Evolutionary conservation across 2,888 invertebrate species (phyloP).

Genomic region (Caenorhabditis becei): DNA sequence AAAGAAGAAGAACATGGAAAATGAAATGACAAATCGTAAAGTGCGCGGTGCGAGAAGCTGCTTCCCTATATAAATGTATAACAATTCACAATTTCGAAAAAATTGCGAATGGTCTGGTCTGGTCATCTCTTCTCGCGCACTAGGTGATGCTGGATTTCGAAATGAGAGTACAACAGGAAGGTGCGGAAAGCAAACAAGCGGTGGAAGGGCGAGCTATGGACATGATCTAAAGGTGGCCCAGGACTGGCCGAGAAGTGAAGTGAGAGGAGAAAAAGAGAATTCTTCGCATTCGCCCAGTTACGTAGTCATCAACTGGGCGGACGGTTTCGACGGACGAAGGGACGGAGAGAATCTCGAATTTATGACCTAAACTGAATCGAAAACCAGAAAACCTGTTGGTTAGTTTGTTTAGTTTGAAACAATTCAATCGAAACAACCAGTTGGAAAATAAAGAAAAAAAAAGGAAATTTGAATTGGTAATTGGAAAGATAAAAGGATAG

Average conservation of each 20-base stretch:
- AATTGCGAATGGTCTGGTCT: slow-evolving; percentile 53
- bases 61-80: not conserved
- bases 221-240: slow-evolving; percentile 6
- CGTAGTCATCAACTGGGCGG: slow-evolving; percentile 23
- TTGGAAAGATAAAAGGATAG: too few species aligned
- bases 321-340: not conserved
- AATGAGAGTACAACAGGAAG: slow-evolving; percentile 53
- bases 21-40: slow-evolving; percentile 20
- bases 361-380: slow-evolving; percentile 37
- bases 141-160: slow-evolving; percentile 50
- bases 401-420: slow-evolving; percentile 31
- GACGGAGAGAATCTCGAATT: slow-evolving; percentile 40
- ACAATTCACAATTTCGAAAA: slow-evolving; percentile 43
- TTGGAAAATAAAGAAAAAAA: not conserved
- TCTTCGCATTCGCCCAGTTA: slow-evolving; percentile 13
- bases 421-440: not conserved
- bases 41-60: not conserved
- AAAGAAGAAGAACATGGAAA: not conserved
- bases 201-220: slow-evolving; percentile 33
- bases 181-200: slow-evolving; percentile 52
- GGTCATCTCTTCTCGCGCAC: slow-evolving; percentile 10
- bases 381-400: slow-evolving; percentile 37
- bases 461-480: not conserved
- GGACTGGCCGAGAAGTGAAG: slow-evolving; percentile 27
- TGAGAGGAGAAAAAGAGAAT: slow-evolving; percentile 16